These are phyloP conservation scores for Rhabdornis inornatus DNA, from an alignment of 2,113 vertebrate species.

Conservation along the genomic window DNA sequence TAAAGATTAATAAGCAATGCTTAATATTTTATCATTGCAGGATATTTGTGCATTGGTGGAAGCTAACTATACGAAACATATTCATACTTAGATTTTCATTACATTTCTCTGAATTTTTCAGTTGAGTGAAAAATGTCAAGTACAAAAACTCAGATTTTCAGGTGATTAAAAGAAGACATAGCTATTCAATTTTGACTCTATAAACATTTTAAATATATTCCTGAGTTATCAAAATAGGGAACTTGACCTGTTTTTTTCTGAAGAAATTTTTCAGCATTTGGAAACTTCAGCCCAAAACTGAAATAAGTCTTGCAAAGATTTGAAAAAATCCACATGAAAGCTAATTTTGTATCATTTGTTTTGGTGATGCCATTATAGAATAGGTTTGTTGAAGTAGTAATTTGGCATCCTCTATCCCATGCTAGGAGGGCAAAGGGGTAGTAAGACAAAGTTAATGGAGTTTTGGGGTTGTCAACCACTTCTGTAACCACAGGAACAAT, in stretches of 20 bases:
- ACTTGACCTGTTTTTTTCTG: background rate
- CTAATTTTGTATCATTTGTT: background rate
- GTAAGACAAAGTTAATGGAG: background rate
- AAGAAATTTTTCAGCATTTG: background rate
- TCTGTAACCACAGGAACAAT: background rate
- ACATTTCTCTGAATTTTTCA: background rate
- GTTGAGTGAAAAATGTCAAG: background rate
- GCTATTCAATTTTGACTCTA: background rate
- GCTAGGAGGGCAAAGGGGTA: background rate
- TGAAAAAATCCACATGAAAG: background rate
- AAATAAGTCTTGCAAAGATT: background rate
- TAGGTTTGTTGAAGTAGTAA: background rate
- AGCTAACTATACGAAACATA: background rate
- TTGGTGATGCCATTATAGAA: background rate
- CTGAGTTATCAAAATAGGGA: background rate
- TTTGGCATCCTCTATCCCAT: background rate
- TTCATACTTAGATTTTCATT: background rate
- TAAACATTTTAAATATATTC: background rate
- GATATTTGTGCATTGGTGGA: background rate
- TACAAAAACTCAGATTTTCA: background rate
- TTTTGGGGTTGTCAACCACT: background rate
- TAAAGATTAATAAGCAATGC: background rate
- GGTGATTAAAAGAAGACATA: background rate
- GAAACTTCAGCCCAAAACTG: background rate
- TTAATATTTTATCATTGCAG: background rate